phyloP scores from a whole-genome alignment of 2,797 vertebrate genomes.

The Rachycentron canadum region DNA sequence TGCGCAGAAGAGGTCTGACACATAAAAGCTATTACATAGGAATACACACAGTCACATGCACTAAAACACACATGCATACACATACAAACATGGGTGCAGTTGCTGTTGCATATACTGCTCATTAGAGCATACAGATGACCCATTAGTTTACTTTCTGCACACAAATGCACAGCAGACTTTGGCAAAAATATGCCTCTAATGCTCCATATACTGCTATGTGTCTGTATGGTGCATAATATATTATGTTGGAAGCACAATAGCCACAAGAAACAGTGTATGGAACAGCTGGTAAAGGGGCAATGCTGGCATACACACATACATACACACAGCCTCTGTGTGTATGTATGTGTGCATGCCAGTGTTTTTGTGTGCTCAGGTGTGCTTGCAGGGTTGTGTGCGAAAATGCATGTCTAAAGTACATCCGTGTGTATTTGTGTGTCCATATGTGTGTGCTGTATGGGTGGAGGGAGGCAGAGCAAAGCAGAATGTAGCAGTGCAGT shows the following conservation, averaged over 20 bases:
- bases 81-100: slow-evolving; percentile 20
- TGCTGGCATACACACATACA: too few species aligned
- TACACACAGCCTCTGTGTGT: slow-evolving; percentile 30
- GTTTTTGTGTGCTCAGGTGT: slow-evolving; percentile 14
- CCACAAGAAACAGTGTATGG: slow-evolving; percentile 20
- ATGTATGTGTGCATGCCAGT: slow-evolving; percentile 12
- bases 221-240: slow-evolving; percentile 31
- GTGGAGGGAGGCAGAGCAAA: slow-evolving; percentile 64
- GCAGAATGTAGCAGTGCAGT: slow-evolving; percentile 70
- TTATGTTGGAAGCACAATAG: slow-evolving; percentile 47
- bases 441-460: slow-evolving; percentile 48
- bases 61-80: slow-evolving; percentile 20
- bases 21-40: slow-evolving; percentile 48
- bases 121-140: slow-evolving; percentile 12
- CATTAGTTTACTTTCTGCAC: slow-evolving; percentile 1
- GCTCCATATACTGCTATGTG: slow-evolving; percentile 28
- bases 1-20: slow-evolving; percentile 51
- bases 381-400: slow-evolving; percentile 21
- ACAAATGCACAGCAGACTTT: slow-evolving; percentile 28
- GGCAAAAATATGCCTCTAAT: slow-evolving; percentile 47
- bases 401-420: slow-evolving; percentile 22
- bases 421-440: slow-evolving; percentile 40
- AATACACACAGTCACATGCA: slow-evolving; percentile 23
- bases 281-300: slow-evolving; percentile 41
- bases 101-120: slow-evolving; percentile 9